A percentile compares a stretch with the other conserved stretches of the same genome.
Conservation (phyloP, 2,888 invertebrate species). For the Mythimna lalbum region DNA sequence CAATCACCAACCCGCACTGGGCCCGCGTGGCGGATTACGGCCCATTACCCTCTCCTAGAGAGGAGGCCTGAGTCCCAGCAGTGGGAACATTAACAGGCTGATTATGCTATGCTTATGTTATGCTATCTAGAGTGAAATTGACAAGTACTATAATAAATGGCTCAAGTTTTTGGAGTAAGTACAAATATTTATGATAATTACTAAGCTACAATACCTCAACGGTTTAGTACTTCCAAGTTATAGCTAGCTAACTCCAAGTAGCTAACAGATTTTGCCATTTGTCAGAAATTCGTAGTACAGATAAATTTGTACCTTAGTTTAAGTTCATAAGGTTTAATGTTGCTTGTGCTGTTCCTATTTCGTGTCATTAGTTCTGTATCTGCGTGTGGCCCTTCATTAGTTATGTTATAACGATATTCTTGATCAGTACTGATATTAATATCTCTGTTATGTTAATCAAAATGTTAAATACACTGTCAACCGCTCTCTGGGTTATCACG, state of each 20-base stretch:
- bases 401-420: conserved; percentile 20
- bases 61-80: too few species aligned
- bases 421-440: conserved; percentile 23
- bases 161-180: conserved; percentile 76
- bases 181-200: conserved; percentile 85
- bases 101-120: too few species aligned
- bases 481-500: background rate
- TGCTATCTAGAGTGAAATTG: too few species aligned
- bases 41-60: too few species aligned
- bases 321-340: conserved; percentile 2
- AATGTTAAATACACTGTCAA: conserved; percentile 1
- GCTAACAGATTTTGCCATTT: conserved; percentile 65
- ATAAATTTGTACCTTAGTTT: conserved; percentile 11
- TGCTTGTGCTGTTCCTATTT: conserved; percentile 33
- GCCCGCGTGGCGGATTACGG: too few species aligned
- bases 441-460: conserved; percentile 12
- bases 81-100: too few species aligned
- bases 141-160: conserved; percentile 70
- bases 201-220: conserved; percentile 78
- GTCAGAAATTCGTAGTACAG: conserved; percentile 47
- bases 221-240: conserved; percentile 74
- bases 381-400: conserved; percentile 20
- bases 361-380: conserved; percentile 63
- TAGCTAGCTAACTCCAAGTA: conserved; percentile 31
- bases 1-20: too few species aligned